Evolutionary conservation across 2,113 vertebrate species (phyloP).

Genomic region (Platysternon megacephalum): DNA sequence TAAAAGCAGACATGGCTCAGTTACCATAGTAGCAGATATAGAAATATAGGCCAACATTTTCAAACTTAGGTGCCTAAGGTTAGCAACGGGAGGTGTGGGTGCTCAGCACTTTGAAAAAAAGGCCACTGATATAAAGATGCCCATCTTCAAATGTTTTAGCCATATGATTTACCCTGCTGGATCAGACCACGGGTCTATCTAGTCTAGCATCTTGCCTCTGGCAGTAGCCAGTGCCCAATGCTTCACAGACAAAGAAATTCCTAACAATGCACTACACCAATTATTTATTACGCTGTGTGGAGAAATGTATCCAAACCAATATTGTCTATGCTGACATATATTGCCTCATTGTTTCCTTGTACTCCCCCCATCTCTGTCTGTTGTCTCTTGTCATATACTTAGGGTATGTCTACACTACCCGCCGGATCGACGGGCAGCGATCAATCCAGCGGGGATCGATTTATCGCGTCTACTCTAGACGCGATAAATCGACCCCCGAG

Average conservation of each 20-base stretch:
- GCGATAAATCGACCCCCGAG: too few relatives aligned
- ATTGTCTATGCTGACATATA: neutral
- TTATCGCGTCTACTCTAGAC: too few relatives aligned
- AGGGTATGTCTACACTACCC: too few relatives aligned
- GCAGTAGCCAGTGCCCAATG: neutral
- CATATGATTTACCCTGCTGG: neutral
- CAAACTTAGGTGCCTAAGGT: neutral
- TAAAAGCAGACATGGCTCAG: neutral
- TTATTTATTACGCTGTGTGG: neutral
- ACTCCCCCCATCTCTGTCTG: neutral
- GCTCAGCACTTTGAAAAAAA: neutral
- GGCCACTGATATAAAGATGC: neutral
- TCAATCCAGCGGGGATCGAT: too few relatives aligned
- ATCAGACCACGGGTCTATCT: neutral
- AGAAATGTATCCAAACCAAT: neutral
- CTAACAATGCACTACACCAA: neutral
- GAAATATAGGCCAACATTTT: neutral
- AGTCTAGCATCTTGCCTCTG: neutral
- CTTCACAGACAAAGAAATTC: neutral
- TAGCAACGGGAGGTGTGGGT: neutral
- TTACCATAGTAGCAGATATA: neutral
- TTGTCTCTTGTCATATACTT: neutral
- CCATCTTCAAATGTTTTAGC: neutral
- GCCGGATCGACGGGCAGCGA: too few relatives aligned
- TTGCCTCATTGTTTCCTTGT: neutral